Evolutionary conservation across 2,888 invertebrate species (phyloP).

Genomic region (Rhodophaea formosa): DNA sequence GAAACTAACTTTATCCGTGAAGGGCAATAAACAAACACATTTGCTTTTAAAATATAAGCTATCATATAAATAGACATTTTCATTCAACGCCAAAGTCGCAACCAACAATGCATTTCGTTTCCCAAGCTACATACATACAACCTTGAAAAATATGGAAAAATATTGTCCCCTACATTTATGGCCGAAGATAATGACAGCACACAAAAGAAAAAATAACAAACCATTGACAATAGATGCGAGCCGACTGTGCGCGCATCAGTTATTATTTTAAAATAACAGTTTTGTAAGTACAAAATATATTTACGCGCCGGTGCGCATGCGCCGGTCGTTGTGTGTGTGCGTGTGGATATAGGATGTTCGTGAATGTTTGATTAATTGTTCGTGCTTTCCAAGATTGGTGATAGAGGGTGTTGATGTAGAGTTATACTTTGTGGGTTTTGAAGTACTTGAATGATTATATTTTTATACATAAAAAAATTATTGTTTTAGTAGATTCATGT

Average conservation of each 20-base stretch:
- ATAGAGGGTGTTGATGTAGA: slow-evolving; percentile 36
- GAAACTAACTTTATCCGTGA: no score
- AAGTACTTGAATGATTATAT: no score
- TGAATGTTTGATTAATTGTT: slow-evolving; percentile 64
- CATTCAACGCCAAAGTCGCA: no score
- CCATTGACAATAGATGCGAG: slow-evolving; percentile 64
- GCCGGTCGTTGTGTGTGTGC: slow-evolving; percentile 29
- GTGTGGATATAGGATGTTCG: slow-evolving; percentile 63
- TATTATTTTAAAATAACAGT: slow-evolving; percentile 81
- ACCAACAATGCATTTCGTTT: slow-evolving; percentile 6
- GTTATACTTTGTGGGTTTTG: background rate
- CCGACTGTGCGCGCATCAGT: slow-evolving; percentile 68
- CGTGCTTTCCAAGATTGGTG: slow-evolving; percentile 53
- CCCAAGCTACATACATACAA: slow-evolving; percentile 19
- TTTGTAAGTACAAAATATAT: slow-evolving; percentile 79
- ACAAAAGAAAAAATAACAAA: slow-evolving; percentile 58
- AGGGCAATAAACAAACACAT: no score
- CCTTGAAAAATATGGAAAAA: slow-evolving; percentile 39
- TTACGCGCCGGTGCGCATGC: slow-evolving; percentile 63
- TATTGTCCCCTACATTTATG: slow-evolving; percentile 39
- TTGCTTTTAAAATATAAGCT: no score
- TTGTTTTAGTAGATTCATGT: no score
- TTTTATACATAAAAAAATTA: no score
- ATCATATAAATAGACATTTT: no score
- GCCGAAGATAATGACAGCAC: slow-evolving; percentile 48